Evolutionary conservation across 2,113 vertebrate species (phyloP), one percentile per base, ranked within the genome.

Genomic region (Dicrurus megarhynchus): DNA sequence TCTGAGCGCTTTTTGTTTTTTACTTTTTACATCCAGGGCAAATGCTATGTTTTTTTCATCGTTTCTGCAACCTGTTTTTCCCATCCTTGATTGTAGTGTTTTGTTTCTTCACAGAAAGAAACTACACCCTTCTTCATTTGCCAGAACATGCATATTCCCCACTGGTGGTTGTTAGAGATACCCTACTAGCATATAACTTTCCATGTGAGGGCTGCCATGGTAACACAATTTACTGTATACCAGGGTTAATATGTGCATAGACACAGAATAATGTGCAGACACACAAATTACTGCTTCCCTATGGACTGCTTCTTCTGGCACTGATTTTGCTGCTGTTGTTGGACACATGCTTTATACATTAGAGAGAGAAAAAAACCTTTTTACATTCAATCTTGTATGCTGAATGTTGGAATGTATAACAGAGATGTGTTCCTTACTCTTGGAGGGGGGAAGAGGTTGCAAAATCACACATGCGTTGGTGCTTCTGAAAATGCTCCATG

Each of bases 211-310:
- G 96, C 92, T 95, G 91, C 94, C 92, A 96, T 96, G 92, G 95
- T 95, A 97, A 94, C 87, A 95, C 94, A 93, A 96, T 96, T 96
- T 97, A 97, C 89, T 96, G 94, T 97, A 90, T 95, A 94, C 92
- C 77, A 95, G 94, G 93, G 97, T 97, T 97, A 97, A 97, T 94
- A 89, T 94, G 93, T 96, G 95, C 85, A 95, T 83, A 97, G 95
- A 95, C 95, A 95, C 92, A 97, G 92, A 97, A 97, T 96, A 96
- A 95, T 95, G 92, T 89, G 95, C 93, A 96, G 93, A 95, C 91
- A 96, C 95, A 96, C 81, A 96, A 95, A 96, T 96, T 95, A 93
- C 91, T 37, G 85, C 93, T 94, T 95, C 92, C 92, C 84, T 46
- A 83, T 90, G 79, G 92, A 81, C 89, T 90, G 68, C 85, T 96